A percentile compares a stretch with the other conserved stretches of the same genome.
Evolutionary conservation across 2,113 vertebrate species (phyloP).

Genomic region (Cebus imitator): DNA sequence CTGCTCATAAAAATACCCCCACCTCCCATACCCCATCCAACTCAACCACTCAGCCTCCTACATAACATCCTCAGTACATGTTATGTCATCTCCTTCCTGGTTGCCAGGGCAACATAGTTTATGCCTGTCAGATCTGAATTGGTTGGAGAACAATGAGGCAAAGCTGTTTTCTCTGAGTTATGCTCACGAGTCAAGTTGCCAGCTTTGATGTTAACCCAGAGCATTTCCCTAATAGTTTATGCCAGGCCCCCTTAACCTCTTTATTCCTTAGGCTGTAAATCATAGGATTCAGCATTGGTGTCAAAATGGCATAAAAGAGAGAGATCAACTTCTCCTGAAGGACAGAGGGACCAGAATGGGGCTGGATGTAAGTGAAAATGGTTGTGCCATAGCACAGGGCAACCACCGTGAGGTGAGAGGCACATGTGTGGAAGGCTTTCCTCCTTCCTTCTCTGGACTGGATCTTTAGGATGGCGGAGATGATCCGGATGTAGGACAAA

Average conservation of each 20-base stretch:
- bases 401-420: constrained; percentile 64
- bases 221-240: background rate
- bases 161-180: background rate
- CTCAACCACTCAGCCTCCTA: background rate
- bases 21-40: background rate
- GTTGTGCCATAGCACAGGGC: constrained; percentile 63
- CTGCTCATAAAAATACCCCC: background rate
- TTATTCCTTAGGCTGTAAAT: constrained; percentile 51
- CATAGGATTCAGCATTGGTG: constrained; percentile 43
- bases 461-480: constrained; percentile 57
- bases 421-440: constrained; percentile 65
- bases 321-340: constrained; percentile 53
- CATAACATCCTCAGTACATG: no score
- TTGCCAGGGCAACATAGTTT: background rate
- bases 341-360: background rate
- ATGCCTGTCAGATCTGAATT: background rate
- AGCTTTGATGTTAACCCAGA: background rate
- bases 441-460: constrained; percentile 30
- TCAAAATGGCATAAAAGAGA: constrained; percentile 46
- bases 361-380: constrained; percentile 60
- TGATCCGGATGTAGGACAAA: constrained; percentile 66
- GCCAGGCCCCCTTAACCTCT: constrained; percentile 34
- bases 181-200: background rate
- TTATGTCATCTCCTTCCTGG: background rate
- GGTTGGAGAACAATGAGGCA: background rate